Evolutionary conservation across 2,113 vertebrate genomes (phyloP).

Genomic region (Paracanthobrama guichenoti): DNA sequence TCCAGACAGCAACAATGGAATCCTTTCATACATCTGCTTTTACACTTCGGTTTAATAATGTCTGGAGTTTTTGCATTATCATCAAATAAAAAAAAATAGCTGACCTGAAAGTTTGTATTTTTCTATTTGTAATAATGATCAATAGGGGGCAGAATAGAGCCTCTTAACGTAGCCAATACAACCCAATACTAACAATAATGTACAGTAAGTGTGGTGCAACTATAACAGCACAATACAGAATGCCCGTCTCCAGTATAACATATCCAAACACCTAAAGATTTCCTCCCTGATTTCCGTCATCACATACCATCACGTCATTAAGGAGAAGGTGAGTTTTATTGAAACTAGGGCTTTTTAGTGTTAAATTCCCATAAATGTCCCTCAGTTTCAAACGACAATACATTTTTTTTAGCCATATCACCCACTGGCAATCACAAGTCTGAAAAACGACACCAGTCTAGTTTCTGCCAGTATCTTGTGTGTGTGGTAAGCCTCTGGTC

Average conservation of each 20-base stretch:
- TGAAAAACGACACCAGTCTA: conserved; percentile 13
- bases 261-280: conserved; percentile 12
- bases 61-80: neutral
- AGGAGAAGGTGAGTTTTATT: conserved; percentile 50
- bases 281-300: neutral
- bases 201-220: neutral
- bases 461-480: conserved; percentile 36
- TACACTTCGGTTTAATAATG: neutral
- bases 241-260: neutral
- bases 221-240: neutral
- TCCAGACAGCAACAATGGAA: neutral
- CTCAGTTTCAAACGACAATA: conserved; percentile 38
- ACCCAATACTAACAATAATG: neutral
- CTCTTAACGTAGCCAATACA: neutral
- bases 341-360: conserved; percentile 40
- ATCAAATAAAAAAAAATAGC: neutral
- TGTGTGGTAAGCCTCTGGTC: neutral
- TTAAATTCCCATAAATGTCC: conserved; percentile 59
- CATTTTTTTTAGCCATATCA: conserved; percentile 26
- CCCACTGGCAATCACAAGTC: neutral
- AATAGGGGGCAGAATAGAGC: conserved; percentile 55
- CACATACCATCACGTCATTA: neutral
- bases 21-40: neutral
- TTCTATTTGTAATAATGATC: neutral
- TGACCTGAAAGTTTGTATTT: neutral